These are phyloP conservation scores for Paramormyrops kingsleyae DNA, from an alignment of 2,113 vertebrate species.

Conservation along the genomic window DNA sequence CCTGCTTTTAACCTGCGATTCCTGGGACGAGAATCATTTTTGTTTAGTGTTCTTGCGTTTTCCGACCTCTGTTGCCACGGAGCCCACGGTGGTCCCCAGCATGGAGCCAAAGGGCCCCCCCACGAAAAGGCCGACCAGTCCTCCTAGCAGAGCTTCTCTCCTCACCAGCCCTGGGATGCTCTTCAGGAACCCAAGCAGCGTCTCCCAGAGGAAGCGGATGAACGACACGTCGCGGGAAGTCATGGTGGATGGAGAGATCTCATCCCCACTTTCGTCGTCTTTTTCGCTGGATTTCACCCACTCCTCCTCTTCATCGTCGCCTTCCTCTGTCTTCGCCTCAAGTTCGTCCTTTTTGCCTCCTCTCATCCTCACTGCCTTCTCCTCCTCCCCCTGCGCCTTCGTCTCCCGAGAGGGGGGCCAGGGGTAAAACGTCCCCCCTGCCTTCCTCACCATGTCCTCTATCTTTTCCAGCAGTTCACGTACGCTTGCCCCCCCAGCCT, in stretches of 20 bases:
- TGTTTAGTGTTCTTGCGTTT: conserved; percentile 48
- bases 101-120: conserved; percentile 54
- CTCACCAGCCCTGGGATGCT: conserved; percentile 48
- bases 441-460: conserved; percentile 43
- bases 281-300: conserved; percentile 37
- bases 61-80: conserved; percentile 59
- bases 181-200: conserved; percentile 40
- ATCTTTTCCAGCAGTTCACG: conserved; percentile 58
- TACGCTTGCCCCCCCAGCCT: conserved; percentile 29
- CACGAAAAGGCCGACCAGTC: conserved; percentile 58
- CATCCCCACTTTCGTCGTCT: conserved; percentile 41
- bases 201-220: conserved; percentile 51
- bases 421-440: conserved; percentile 34
- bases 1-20: not conserved
- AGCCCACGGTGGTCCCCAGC: conserved; percentile 60
- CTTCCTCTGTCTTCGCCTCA: not conserved
- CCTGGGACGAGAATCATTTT: conserved; percentile 1
- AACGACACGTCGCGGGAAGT: conserved; percentile 17
- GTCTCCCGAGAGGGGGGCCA: conserved; percentile 47
- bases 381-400: conserved; percentile 30
- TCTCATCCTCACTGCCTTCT: conserved; percentile 33
- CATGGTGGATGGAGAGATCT: conserved; percentile 25
- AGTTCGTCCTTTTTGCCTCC: not conserved
- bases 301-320: conserved; percentile 24
- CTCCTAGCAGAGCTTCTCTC: conserved; percentile 53